These are phyloP conservation scores for Seriola dumerili DNA, from an alignment of 2,113 vertebrate genomes.

Conservation along the genomic window DNA sequence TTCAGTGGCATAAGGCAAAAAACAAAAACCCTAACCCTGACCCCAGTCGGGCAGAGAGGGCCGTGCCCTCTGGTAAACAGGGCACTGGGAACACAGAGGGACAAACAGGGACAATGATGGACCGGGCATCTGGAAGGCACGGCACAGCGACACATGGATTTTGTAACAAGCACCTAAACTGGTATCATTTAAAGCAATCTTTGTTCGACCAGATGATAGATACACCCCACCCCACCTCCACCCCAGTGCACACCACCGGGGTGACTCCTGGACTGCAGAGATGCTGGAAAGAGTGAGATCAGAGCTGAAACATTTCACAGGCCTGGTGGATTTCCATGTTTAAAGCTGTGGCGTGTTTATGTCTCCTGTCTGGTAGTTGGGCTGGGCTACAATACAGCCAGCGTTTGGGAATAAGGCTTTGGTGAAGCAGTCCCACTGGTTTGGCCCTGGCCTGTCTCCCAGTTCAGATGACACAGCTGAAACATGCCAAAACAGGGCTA, in stretches of 20 bases:
- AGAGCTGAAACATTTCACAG: constrained; percentile 70
- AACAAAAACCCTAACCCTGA: constrained; percentile 33
- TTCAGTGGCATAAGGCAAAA: constrained; percentile 46
- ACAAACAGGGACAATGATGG: not conserved
- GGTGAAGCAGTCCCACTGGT: constrained; percentile 58
- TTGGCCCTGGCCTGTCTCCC: constrained; percentile 52
- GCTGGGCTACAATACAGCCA: constrained; percentile 52
- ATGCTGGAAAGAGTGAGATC: constrained; percentile 79
- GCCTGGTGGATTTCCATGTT: constrained; percentile 72
- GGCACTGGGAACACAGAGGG: not conserved
- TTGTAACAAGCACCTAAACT: not conserved
- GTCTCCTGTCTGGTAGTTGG: constrained; percentile 78
- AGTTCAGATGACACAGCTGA: constrained; percentile 47
- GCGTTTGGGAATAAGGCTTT: constrained; percentile 59
- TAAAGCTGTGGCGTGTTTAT: constrained; percentile 75
- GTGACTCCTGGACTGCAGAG: constrained; percentile 61
- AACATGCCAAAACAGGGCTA: constrained; percentile 22
- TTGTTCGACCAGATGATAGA: constrained; percentile 8
- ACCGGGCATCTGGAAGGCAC: not conserved
- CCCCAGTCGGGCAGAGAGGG: not conserved
- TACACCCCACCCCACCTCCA: constrained; percentile 23
- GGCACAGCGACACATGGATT: not conserved
- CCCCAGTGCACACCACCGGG: constrained; percentile 23
- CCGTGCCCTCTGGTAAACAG: not conserved
- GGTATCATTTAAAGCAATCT: not conserved